Evolutionary conservation across 2,113 vertebrate genomes (phyloP), one percentile per base, ranked within the genome.

Genomic region (Tachysurus vachellii): DNA sequence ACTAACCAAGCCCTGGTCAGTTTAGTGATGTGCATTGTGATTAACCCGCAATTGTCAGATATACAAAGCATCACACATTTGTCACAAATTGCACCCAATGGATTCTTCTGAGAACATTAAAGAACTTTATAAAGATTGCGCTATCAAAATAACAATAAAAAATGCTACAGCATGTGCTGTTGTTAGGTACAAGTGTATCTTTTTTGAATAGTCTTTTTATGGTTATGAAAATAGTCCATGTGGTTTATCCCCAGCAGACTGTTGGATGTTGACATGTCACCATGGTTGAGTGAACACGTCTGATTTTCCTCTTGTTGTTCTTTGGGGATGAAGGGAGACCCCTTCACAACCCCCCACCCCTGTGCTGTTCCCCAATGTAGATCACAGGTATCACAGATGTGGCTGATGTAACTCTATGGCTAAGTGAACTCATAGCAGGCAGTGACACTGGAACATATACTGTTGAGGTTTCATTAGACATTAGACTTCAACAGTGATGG

Each of bases 381-480:
- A 36, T 47, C 36, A 73, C 50, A 82, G 85, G 82, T 82, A 88
- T 31, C 71, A 71, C 70, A 73, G 84, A 71, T 81, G 68, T 54
- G 86, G 87, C 90, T 90, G 90, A 92, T 92, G 92, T 90, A 91
- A 91, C 87, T 84, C 87, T 53, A 47, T 23, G 28, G 31, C 31
- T 82, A 73, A 86, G 71, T 88, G 86, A 89, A 87, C 86, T 93
- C 92, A 86, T 80, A 89, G 28, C 82, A 89, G 57, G 59, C 76
- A 82, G 1, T 87, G 77, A 82, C 93, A 92, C 89, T 68, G 87
- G 93, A 91, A 92, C 91, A 62, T 87, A 28, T 82, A 70, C 81
- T 85, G n/a, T 31, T 81, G 2, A 54, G 71, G 89, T 94, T 95
- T 94, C 92, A 93, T 94, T 91, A 47, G 6, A 75, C 19, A 83